These are phyloP conservation scores for Paedocypris sp. DNA, from an alignment of 2,113 vertebrate genomes.

Conservation along the genomic window DNA sequence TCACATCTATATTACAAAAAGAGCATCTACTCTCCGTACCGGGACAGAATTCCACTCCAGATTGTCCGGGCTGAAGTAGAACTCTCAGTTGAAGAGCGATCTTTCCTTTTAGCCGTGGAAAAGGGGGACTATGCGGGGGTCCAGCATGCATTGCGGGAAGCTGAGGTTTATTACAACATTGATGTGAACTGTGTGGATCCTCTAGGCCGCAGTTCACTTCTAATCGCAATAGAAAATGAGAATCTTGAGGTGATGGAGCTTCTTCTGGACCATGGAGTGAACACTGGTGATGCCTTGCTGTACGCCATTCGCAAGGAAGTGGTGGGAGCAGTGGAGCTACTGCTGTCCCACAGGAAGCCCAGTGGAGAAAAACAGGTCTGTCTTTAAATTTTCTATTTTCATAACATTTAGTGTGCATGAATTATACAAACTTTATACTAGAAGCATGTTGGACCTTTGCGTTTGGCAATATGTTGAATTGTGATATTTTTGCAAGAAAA, in stretches of 20 bases:
- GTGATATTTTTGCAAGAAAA: no score
- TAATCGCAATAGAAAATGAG: conserved; percentile 96
- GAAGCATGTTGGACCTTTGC: no score
- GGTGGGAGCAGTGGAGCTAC: conserved; percentile 90
- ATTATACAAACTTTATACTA: no score
- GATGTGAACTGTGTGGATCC: conserved; percentile 96
- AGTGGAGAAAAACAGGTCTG: conserved; percentile 80
- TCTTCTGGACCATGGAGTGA: conserved; percentile 79
- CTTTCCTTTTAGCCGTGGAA: conserved; percentile 88
- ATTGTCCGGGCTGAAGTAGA: conserved; percentile 90
- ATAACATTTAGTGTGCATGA: no score
- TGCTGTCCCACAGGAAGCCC: conserved; percentile 79
- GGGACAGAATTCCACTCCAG: conserved; percentile 87
- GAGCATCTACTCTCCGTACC: conserved; percentile 85
- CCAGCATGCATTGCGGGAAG: conserved; percentile 84
- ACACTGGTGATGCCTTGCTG: conserved; percentile 84
- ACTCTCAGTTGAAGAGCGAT: conserved; percentile 81
- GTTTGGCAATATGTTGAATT: no score
- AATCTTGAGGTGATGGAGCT: conserved; percentile 97
- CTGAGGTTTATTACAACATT: conserved; percentile 95
- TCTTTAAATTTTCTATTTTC: no score
- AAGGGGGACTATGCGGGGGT: conserved; percentile 92
- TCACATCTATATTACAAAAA: conserved; percentile 95
- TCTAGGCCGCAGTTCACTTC: conserved; percentile 83
- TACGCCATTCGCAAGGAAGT: conserved; percentile 95